phyloP scores from a whole-genome alignment of 1,140 invertebrate genomes.

The Thaumatotibia leucotreta region DNA sequence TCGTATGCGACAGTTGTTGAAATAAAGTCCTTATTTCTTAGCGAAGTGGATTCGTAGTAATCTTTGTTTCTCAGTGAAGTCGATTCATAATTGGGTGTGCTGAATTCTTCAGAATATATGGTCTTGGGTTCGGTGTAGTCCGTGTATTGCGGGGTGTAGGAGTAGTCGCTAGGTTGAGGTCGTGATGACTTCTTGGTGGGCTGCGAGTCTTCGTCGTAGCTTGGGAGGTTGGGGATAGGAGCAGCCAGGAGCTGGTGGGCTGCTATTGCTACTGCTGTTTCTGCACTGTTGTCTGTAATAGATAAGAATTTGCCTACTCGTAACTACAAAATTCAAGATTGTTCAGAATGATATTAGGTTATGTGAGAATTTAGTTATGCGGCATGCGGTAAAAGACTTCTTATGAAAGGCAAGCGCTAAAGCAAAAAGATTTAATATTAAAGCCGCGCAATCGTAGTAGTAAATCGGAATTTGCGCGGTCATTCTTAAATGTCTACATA shows the following conservation, averaged over 20 bases:
- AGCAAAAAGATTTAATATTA: too few species aligned
- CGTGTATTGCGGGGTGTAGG: conserved; percentile 42
- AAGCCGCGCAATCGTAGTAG: too few species aligned
- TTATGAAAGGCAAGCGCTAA: too few species aligned
- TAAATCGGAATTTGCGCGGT: too few species aligned
- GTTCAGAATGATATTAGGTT: too few species aligned
- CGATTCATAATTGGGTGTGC: conserved; percentile 3
- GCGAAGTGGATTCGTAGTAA: too few species aligned
- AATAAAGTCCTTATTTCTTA: too few species aligned
- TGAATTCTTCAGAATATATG: conserved; percentile 36
- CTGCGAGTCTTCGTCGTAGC: conserved; percentile 51
- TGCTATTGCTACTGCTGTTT: conserved; percentile 68
- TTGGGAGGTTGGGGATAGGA: conserved; percentile 57
- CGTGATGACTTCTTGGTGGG: conserved; percentile 36
- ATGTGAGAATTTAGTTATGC: too few species aligned
- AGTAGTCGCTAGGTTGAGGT: conserved; percentile 43
- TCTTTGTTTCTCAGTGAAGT: not conserved
- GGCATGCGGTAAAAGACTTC: too few species aligned
- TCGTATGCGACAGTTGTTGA: not conserved
- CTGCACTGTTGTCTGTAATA: conserved; percentile 50
- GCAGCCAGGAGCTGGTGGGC: conserved; percentile 67
- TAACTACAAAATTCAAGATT: too few species aligned
- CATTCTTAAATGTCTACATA: too few species aligned
- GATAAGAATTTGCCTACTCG: too few species aligned
- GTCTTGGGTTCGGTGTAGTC: conserved; percentile 41